A percentile compares a stretch with the other conserved stretches of the same genome.
Conservation (phyloP, 2,797 vertebrate genomes). For the Serranus cabrilla region DNA sequence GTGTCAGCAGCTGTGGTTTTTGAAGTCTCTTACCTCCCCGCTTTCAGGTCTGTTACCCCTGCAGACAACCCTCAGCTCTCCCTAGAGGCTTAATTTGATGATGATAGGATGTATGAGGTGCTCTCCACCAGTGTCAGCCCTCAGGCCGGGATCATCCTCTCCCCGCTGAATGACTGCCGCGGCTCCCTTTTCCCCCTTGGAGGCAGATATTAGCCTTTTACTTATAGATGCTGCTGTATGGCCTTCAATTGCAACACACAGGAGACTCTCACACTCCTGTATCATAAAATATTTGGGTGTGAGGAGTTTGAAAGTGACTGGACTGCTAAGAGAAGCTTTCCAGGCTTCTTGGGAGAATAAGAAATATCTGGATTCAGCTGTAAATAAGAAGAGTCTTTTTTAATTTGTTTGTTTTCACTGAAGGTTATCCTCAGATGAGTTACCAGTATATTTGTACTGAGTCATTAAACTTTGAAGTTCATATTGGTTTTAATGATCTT, state of each 20-base stretch:
- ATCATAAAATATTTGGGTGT: slow-evolving; percentile 30
- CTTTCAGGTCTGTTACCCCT: slow-evolving; percentile 56
- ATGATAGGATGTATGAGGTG: slow-evolving; percentile 51
- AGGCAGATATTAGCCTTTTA: slow-evolving; percentile 24
- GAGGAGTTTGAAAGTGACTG: slow-evolving; percentile 12
- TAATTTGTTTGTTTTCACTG: not conserved
- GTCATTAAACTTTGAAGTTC: not conserved
- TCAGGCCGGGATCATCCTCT: slow-evolving; percentile 32
- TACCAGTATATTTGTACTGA: not conserved
- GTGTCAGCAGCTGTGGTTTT: slow-evolving; percentile 36
- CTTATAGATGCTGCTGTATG: slow-evolving; percentile 11
- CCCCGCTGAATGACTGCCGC: slow-evolving; percentile 30
- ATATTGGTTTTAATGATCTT: not conserved
- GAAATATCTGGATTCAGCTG: not conserved
- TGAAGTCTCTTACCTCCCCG: slow-evolving; percentile 39
- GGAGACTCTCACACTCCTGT: slow-evolving; percentile 9
- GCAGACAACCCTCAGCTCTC: slow-evolving; percentile 41
- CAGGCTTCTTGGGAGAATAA: not conserved
- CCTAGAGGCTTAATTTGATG: slow-evolving; percentile 66
- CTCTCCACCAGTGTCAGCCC: slow-evolving; percentile 34
- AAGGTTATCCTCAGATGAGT: not conserved
- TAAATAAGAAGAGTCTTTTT: not conserved
- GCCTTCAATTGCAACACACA: slow-evolving; percentile 15
- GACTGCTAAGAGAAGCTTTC: slow-evolving; percentile 3
- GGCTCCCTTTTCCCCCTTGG: slow-evolving; percentile 10